Conservation (phyloP, 2,888 invertebrate genomes). For the Xanthorhoe designata region DNA sequence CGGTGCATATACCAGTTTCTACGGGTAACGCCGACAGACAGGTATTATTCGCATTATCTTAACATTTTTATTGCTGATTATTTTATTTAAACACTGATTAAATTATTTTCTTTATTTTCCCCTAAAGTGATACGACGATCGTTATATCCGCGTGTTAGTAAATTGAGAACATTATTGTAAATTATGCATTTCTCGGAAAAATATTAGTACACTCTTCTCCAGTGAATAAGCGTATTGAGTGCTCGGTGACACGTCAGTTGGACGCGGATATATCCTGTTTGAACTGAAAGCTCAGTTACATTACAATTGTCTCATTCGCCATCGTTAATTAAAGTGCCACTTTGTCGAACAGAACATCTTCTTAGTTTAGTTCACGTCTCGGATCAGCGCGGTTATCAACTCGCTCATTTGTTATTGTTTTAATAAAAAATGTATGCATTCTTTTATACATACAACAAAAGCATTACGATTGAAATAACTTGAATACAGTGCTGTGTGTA, state of each 20-base stretch:
- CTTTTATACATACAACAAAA: conserved; percentile 20
- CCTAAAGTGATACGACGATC: conserved; percentile 16
- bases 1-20: conserved; percentile 11
- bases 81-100: conserved; percentile 7
- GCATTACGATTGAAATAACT: conserved; percentile 34
- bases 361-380: conserved; percentile 63
- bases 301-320: conserved; percentile 68
- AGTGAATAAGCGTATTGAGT: conserved; percentile 19
- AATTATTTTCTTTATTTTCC: conserved; percentile 9
- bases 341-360: conserved; percentile 51
- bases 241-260: conserved; percentile 48
- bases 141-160: too few relatives aligned
- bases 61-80: conserved; percentile 23
- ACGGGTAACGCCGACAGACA: conserved; percentile 7
- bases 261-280: conserved; percentile 81
- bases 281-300: conserved; percentile 73
- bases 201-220: conserved; percentile 4
- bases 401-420: conserved; percentile 31
- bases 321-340: conserved; percentile 73
- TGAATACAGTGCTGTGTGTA: conserved; percentile 39
- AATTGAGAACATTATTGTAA: too few relatives aligned
- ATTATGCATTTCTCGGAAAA: conserved; percentile 11
- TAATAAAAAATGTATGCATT: conserved; percentile 27
- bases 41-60: conserved; percentile 27
- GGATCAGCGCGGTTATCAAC: conserved; percentile 44